Evolutionary conservation across 1,140 invertebrate genomes (phyloP).

Genomic region (Liolophura sinensis): DNA sequence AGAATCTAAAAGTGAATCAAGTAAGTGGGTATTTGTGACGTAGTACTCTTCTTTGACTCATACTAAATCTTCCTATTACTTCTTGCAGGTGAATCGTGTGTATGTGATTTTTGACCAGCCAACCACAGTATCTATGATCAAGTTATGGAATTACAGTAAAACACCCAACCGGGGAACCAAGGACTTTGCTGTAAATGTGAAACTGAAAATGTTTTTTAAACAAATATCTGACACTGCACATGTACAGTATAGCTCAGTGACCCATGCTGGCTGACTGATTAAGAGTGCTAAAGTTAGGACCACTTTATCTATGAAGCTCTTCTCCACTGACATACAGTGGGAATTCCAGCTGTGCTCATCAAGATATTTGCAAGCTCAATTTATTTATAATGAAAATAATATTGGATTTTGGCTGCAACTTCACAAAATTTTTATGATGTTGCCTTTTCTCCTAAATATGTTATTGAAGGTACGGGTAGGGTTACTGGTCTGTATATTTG

Average conservation of each 20-base stretch:
- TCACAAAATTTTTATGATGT: no score
- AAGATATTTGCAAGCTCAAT: background rate
- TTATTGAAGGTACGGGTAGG: no score
- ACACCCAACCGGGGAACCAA: conserved; percentile 75
- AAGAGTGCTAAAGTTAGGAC: background rate
- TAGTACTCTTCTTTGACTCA: background rate
- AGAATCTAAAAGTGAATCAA: conserved; percentile 1
- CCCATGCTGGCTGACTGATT: no score
- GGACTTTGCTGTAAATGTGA: conserved; percentile 73
- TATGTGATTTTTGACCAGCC: conserved; percentile 80
- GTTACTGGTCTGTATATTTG: no score
- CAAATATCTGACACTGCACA: no score
- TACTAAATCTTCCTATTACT: conserved; percentile 10
- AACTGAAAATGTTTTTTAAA: no score
- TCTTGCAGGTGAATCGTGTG: conserved; percentile 67
- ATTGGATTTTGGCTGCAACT: no score
- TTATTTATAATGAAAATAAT: no score
- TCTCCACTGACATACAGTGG: background rate
- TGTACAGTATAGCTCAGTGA: no score
- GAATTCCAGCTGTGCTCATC: no score
- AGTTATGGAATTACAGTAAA: conserved; percentile 85
- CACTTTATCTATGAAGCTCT: background rate
- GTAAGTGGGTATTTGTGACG: background rate
- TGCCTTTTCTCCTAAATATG: no score
- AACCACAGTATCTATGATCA: conserved; percentile 73